Evolutionary conservation across 1,140 invertebrate genomes (phyloP), one percentile per base, ranked within the genome.

Genomic region (Oryctes rhinoceros): DNA sequence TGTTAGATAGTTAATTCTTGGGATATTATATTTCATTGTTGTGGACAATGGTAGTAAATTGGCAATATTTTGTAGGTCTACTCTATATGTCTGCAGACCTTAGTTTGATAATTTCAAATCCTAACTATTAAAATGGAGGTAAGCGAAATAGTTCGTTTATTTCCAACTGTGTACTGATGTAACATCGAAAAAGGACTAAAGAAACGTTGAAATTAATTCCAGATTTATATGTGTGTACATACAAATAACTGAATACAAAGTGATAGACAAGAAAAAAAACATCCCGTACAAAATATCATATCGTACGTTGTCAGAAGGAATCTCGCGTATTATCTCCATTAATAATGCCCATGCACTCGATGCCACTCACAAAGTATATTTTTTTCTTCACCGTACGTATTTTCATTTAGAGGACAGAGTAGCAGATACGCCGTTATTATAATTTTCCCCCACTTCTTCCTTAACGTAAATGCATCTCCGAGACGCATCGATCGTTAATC

Each of bases 151-250:
- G 24, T 30, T 30, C 24, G 24, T 30, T 30, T 30, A 30, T 2
- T 30, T 30, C 24, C 24, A 30, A 1, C 24, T 30, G 24, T 2
- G 2, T 30, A 30, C 24, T 2, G 24, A 30, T 30, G 24, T 30
- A 30, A 30, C 24, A 30, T 30, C 24, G 24, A 30, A 30, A 30
- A 30, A 2, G 24, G 24, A 30, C 24, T 30, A 30, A 30, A 30
- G 24, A 30, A 30, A 30, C 2, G 24, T 30, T 30, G 24, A 2
- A 30, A 0, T 30, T 30, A 30, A 30, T 30, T 30, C 24, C 24
- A 30, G 24, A 30, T 99, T 90, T 96, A 99, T 98, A 99, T 1
- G 98, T 98, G 90, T 99, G 39, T 99, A 90, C 98, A 99, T 4
- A 99, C 97, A 1, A 0, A 97, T 96, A 86, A 99, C 97, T 30